Evolutionary conservation across 2,888 invertebrate genomes (phyloP).

Genomic region (Odontothrips loti): DNA sequence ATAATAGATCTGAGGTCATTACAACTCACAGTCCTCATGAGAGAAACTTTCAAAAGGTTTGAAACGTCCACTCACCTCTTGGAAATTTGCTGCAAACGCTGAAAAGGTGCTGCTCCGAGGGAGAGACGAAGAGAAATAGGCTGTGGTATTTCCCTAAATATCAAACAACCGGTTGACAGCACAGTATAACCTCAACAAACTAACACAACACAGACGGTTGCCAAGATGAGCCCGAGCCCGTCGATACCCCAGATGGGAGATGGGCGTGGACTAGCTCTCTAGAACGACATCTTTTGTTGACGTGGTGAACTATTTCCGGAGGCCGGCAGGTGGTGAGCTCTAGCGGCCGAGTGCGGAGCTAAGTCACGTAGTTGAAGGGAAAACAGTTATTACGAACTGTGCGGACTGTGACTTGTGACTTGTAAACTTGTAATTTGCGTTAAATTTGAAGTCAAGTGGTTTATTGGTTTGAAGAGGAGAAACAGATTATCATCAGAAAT

Average conservation of each 20-base stretch:
- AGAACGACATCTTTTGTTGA: constrained; percentile 17
- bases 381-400: too few relatives aligned
- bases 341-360: neutral
- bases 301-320: constrained; percentile 2
- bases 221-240: neutral
- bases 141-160: neutral
- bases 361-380: too few relatives aligned
- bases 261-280: neutral
- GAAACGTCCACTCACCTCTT: neutral
- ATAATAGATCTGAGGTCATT: neutral
- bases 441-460: neutral
- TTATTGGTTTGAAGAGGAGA: neutral
- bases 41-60: neutral
- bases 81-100: neutral
- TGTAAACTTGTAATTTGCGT: neutral
- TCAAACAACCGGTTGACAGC: constrained; percentile 3
- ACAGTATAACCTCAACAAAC: neutral
- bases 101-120: neutral
- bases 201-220: neutral
- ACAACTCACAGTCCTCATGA: neutral
- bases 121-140: neutral
- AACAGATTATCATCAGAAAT: neutral
- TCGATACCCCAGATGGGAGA: neutral
- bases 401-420: neutral
- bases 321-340: neutral